Percentiles rank a stretch among this genome's conserved stretches.
Evolutionary conservation across 2,888 invertebrate species (phyloP).

Genomic region (Chorisops tibialis): DNA sequence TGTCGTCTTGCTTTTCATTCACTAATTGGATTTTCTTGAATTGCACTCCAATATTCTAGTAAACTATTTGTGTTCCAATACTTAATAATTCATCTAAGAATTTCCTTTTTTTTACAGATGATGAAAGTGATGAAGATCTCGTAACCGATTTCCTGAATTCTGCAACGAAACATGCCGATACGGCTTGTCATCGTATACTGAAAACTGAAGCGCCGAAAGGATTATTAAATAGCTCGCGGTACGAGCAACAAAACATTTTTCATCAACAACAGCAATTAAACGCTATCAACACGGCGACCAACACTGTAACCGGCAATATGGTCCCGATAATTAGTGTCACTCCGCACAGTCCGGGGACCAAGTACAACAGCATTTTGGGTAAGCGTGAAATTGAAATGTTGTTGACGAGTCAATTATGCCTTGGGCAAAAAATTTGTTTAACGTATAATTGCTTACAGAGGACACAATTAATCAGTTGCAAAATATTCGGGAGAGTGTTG

Average conservation of each 20-base stretch:
- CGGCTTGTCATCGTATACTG: constrained; percentile 5
- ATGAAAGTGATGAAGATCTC: constrained; percentile 51
- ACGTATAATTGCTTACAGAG: constrained; percentile 39
- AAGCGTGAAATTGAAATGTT: constrained; percentile 35
- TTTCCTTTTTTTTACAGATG: constrained; percentile 36
- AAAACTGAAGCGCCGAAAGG: constrained; percentile 27
- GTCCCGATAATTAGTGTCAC: constrained; percentile 86
- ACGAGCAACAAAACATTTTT: constrained; percentile 25
- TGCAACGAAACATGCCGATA: constrained; percentile 7
- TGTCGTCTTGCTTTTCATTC: too few relatives aligned
- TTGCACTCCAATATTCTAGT: too few relatives aligned
- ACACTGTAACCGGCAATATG: constrained; percentile 50
- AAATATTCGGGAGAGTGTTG: constrained; percentile 52
- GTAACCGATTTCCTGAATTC: constrained; percentile 51
- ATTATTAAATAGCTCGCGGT: constrained; percentile 24
- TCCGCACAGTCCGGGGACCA: constrained; percentile 79
- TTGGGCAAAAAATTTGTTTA: not conserved
- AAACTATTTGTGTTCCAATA: too few relatives aligned
- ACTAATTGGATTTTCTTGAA: too few relatives aligned
- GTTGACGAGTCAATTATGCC: too few relatives aligned
- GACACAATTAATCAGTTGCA: constrained; percentile 51
- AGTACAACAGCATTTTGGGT: constrained; percentile 64
- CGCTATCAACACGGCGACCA: constrained; percentile 40
- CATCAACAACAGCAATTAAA: constrained; percentile 29
- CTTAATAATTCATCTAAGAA: too few relatives aligned